Conservation (phyloP, 2,797 vertebrate genomes). For the Siniperca obscura region DNA sequence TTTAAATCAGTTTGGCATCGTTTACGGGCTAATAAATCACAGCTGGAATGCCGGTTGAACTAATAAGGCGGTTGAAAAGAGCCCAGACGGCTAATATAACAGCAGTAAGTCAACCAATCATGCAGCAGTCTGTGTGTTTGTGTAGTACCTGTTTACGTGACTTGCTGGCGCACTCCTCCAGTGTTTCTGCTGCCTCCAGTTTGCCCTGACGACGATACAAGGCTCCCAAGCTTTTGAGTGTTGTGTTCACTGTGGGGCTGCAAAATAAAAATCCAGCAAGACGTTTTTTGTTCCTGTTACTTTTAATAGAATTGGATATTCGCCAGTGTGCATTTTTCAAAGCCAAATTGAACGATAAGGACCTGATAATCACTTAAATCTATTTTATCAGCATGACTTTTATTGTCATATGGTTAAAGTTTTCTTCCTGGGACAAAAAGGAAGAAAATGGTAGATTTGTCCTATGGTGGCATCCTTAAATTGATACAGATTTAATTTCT, state of each 20-base stretch:
- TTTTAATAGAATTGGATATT: neutral
- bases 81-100: constrained; percentile 25
- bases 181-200: constrained; percentile 90
- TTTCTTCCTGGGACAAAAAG: neutral
- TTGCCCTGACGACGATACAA: constrained; percentile 93
- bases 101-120: constrained; percentile 15
- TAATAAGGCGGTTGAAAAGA: constrained; percentile 7
- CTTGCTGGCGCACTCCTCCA: constrained; percentile 92
- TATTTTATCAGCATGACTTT: neutral
- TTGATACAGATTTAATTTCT: neutral
- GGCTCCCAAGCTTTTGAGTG: constrained; percentile 90
- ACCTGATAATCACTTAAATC: neutral
- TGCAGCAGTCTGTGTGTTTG: neutral
- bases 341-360: neutral
- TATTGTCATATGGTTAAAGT: too few relatives aligned
- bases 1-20: constrained; percentile 13
- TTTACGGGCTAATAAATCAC: constrained; percentile 40
- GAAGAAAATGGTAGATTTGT: neutral
- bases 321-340: neutral
- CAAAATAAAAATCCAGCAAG: neutral
- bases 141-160: constrained; percentile 89
- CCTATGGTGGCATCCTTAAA: neutral
- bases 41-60: constrained; percentile 14
- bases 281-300: neutral
- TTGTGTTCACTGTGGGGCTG: constrained; percentile 92